These are phyloP conservation scores for Argentina silus DNA, from an alignment of 2,797 vertebrate genomes.

Conservation along the genomic window DNA sequence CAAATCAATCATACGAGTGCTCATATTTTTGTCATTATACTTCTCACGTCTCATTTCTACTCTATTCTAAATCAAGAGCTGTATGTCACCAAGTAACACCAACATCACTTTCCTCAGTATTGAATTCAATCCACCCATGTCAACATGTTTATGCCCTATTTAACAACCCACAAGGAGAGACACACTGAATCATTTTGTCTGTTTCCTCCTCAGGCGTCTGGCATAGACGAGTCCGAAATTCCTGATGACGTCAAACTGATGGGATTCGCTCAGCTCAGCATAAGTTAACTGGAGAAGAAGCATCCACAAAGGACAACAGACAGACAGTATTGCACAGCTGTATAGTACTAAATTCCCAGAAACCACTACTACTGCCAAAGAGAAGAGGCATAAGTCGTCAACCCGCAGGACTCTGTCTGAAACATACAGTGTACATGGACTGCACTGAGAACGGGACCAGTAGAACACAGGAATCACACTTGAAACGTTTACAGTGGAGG, in stretches of 20 bases:
- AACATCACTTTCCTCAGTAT: background rate
- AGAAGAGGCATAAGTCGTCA: conserved; percentile 63
- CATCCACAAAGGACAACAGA: conserved; percentile 62
- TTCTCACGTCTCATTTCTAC: too few species aligned
- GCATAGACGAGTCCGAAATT: conserved; percentile 92
- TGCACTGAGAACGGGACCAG: conserved; percentile 57
- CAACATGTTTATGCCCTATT: background rate
- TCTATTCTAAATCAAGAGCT: too few species aligned
- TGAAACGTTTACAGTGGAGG: conserved; percentile 78
- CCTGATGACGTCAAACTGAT: conserved; percentile 93
- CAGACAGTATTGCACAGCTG: conserved; percentile 72
- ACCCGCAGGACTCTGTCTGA: conserved; percentile 69
- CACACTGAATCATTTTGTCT: background rate
- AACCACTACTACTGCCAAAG: conserved; percentile 95
- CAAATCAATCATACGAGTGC: background rate
- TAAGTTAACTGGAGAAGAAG: conserved; percentile 82
- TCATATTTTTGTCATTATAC: too few species aligned
- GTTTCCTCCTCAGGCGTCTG: conserved; percentile 84
- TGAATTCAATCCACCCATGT: background rate
- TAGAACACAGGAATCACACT: conserved; percentile 75
- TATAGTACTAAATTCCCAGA: conserved; percentile 75
- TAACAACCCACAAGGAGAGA: background rate
- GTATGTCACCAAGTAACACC: background rate
- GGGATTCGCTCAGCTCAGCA: conserved; percentile 97
- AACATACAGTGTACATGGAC: conserved; percentile 66